phyloP scores from a whole-genome alignment of 2,888 invertebrate genomes.

The Tanypteryx hageni region DNA sequence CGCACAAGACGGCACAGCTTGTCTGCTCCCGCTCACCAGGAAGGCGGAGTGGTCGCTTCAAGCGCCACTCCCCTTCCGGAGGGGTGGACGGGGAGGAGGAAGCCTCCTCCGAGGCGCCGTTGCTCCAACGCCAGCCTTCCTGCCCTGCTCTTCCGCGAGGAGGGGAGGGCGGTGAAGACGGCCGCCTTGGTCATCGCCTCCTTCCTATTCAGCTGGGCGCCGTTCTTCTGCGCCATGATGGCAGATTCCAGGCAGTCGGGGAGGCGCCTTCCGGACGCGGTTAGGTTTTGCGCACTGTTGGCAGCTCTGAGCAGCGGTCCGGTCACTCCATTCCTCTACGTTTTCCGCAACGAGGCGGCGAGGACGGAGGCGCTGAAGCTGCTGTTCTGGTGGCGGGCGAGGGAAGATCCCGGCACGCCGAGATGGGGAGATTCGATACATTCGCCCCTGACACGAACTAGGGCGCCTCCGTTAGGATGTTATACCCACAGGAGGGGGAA shows the following conservation, averaged over 20 bases:
- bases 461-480: conserved; percentile 44
- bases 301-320: conserved; percentile 75
- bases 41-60: neutral
- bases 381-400: conserved; percentile 70
- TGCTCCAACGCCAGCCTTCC: conserved; percentile 75
- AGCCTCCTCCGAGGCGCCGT: conserved; percentile 69
- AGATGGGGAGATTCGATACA: conserved; percentile 50
- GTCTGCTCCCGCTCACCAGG: conserved; percentile 69
- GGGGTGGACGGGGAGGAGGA: conserved; percentile 52
- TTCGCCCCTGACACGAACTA: conserved; percentile 49
- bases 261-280: conserved; percentile 68
- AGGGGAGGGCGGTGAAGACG: conserved; percentile 77
- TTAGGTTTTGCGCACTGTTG: conserved; percentile 71
- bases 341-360: conserved; percentile 75
- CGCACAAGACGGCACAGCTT: conserved; percentile 76
- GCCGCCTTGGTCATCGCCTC: conserved; percentile 76
- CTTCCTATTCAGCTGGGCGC: conserved; percentile 76
- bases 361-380: conserved; percentile 73
- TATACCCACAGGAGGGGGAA: conserved; percentile 45
- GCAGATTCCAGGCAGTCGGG: conserved; percentile 70
- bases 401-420: conserved; percentile 43
- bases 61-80: conserved; percentile 33
- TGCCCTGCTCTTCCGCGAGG: conserved; percentile 75
- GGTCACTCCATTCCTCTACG: conserved; percentile 77
- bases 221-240: conserved; percentile 72